phyloP scores from a whole-genome alignment of 2,888 invertebrate genomes.

The Pyrrhia umbra region DNA sequence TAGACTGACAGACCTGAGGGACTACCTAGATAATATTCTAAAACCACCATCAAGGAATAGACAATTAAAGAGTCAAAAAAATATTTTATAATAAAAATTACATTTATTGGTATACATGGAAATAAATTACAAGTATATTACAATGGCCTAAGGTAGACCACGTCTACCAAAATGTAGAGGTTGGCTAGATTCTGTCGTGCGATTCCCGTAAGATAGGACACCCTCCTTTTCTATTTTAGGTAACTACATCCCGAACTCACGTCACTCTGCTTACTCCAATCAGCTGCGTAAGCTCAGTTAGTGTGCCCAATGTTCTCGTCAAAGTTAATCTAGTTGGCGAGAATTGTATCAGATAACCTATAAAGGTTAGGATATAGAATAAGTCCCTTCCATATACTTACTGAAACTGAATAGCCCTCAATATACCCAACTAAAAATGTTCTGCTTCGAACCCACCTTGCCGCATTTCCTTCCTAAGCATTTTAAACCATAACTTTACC shows the following conservation, averaged over 20 bases:
- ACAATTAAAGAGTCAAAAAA: neutral
- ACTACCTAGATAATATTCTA: neutral
- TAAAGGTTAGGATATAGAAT: too few species aligned
- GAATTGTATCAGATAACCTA: too few species aligned
- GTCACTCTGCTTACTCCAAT: slow-evolving; percentile 9
- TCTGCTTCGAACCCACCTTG: neutral
- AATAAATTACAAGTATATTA: slow-evolving; percentile 26
- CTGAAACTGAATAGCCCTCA: neutral
- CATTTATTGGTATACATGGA: slow-evolving; percentile 8
- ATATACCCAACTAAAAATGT: neutral
- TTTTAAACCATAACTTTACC: neutral
- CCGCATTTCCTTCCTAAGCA: neutral
- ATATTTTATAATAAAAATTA: slow-evolving; percentile 1
- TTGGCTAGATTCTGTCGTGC: slow-evolving; percentile 9
- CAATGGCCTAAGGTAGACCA: slow-evolving; percentile 43
- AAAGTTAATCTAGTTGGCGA: neutral
- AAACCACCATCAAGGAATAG: neutral
- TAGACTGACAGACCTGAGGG: too few species aligned
- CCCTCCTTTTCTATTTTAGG: neutral
- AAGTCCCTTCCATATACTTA: neutral
- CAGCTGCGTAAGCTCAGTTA: neutral
- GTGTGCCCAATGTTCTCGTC: neutral
- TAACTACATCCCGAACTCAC: neutral
- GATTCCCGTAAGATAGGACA: slow-evolving; percentile 26
- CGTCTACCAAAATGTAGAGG: slow-evolving; percentile 19